These are phyloP conservation scores for Hypomecis punctinalis DNA, from an alignment of 2,888 invertebrate genomes.

Conservation along the genomic window DNA sequence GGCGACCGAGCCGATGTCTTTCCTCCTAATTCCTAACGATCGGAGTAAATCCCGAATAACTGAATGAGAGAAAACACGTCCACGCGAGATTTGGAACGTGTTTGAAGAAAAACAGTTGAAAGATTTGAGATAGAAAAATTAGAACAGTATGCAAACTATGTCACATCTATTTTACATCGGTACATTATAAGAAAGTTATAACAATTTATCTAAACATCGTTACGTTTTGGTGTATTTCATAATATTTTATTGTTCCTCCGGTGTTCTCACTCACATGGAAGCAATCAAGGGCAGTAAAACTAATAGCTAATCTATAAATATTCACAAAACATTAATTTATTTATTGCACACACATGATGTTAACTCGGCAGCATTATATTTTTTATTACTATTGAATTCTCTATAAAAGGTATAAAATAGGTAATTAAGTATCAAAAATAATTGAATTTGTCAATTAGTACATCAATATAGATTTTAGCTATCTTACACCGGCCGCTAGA, in stretches of 20 bases:
- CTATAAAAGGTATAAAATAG: slow-evolving; percentile 57
- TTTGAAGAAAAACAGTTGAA: background rate
- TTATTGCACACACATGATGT: slow-evolving; percentile 62
- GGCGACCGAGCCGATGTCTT: slow-evolving; percentile 13
- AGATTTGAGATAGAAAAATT: background rate
- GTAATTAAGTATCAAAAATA: slow-evolving; percentile 76
- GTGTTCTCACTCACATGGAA: slow-evolving; percentile 18
- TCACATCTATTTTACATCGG: slow-evolving; percentile 9
- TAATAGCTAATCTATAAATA: slow-evolving; percentile 49
- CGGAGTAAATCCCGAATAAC: background rate
- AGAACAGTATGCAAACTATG: slow-evolving; percentile 3
- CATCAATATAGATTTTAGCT: slow-evolving; percentile 51
- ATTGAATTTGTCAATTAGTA: slow-evolving; percentile 61
- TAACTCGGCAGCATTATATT: slow-evolving; percentile 53
- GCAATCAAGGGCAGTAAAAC: slow-evolving; percentile 16
- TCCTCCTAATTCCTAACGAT: background rate
- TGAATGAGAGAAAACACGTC: background rate
- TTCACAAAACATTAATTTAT: slow-evolving; percentile 39
- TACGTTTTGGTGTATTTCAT: slow-evolving; percentile 14
- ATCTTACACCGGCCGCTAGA: slow-evolving; percentile 60
- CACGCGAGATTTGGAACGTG: background rate
- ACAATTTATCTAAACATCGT: slow-evolving; percentile 15
- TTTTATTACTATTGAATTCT: slow-evolving; percentile 55
- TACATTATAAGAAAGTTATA: slow-evolving; percentile 1
- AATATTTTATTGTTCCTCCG: slow-evolving; percentile 8